Base-by-base conservation (phyloP, 2,113 vertebrate species). In the Lasiurus cinereus region DNA sequence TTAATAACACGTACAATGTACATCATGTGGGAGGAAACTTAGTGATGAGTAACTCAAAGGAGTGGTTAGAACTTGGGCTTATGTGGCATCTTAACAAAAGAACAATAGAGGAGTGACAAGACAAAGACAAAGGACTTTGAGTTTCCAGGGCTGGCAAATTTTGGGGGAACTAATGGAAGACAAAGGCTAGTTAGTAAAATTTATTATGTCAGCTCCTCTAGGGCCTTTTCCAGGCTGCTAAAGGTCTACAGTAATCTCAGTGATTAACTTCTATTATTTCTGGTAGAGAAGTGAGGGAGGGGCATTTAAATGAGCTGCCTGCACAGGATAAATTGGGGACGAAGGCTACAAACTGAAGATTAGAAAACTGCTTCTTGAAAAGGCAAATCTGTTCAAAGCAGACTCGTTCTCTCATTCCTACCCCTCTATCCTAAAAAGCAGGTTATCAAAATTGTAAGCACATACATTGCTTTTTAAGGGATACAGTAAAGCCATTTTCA, bases 341-440 rank as follows among this genome's bases (percentile, higher is more conserved):
- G 15, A n/a, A 79, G 54, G 48, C 78, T 39, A 78, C 19, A 85
- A 78, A 87, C 50, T 15, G 39, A 84, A 84, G 62, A 59, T 70
- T 43, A 90, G 87, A 94, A 64, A 77, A 36, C 46, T 39, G 6
- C 79, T 85, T 85, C 80, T 94, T 62, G 52, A 78, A 90, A 78
- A 62, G 24, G 54, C 31, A 84, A 39, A 69, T 39, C 39, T 78
- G 52, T 59, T 70, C 69, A 24, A 84, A 78, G 62, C 48, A 52
- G 50, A 69, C 3, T n/a, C 21, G 6, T 94, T 78, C 56, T 62
- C 19, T 59, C 48, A 59, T 90, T 83, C 69, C 56, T 62, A 2
- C n/a, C 56, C 77, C 69, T 76, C 59, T 46, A 48, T 31, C 39
- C 79, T n/a, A 19, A 59, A 29, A 77, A 59, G 62, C n/a, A 78